Evolutionary conservation across 2,888 invertebrate genomes (phyloP).

Genomic region (Netelia inedita): DNA sequence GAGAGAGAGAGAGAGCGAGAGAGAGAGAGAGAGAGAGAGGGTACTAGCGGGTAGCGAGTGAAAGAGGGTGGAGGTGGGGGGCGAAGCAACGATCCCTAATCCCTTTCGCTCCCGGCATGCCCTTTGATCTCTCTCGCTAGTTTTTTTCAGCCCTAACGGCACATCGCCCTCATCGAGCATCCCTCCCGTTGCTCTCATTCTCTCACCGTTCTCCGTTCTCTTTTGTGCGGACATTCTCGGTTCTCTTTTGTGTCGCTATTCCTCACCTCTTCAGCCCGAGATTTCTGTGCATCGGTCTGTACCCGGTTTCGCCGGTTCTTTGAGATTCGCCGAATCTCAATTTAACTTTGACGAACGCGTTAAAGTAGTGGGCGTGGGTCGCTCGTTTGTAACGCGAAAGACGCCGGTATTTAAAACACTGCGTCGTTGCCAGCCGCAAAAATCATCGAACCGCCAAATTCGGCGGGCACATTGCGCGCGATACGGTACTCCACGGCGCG

Average conservation of each 20-base stretch:
- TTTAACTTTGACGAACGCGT: slow-evolving; percentile 52
- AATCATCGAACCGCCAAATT: slow-evolving; percentile 12
- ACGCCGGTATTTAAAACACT: not conserved
- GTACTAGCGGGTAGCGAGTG: too few species aligned
- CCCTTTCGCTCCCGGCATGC: slow-evolving; percentile 41
- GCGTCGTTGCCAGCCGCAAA: not conserved
- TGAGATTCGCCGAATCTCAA: slow-evolving; percentile 56
- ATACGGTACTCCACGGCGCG: not conserved
- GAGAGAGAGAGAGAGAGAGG: not conserved
- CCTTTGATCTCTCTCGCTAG: slow-evolving; percentile 42
- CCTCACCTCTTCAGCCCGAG: not conserved
- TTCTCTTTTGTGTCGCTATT: not conserved
- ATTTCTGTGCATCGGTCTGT: slow-evolving; percentile 11
- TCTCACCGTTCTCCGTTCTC: not conserved
- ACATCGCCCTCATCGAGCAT: not conserved
- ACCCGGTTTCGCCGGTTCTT: slow-evolving; percentile 4
- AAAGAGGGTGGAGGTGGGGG: not conserved
- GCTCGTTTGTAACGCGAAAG: not conserved
- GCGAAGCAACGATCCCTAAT: slow-evolving; percentile 27
- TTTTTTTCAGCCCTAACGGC: slow-evolving; percentile 14
- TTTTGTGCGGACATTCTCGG: not conserved
- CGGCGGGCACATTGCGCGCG: not conserved
- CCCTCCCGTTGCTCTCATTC: not conserved
- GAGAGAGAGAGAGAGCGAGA: not conserved
- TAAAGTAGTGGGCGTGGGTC: not conserved